Evolutionary conservation across 2,797 vertebrate species (phyloP), one percentile per base, ranked within the genome.

Genomic region (Fundulus diaphanus): DNA sequence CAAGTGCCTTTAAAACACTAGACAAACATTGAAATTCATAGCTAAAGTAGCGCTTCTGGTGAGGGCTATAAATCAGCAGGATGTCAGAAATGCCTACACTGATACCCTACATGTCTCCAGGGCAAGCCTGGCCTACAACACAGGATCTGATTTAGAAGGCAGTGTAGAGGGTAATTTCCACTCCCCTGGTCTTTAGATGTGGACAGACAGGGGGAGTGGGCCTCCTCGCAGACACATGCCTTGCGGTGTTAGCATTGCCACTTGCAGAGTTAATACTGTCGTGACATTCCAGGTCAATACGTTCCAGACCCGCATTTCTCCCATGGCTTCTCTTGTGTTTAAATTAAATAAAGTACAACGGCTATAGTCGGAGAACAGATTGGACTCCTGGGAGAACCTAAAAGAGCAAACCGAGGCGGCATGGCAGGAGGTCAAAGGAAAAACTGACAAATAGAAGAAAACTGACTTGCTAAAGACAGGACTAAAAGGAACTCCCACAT

Each of bases 211-310:
- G 73, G 72, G 78, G 70, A 66, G 77, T 71, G 82, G 86, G 86
- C 77, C 88, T 88, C 84, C 72, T 80, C 82, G 82, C 87, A 90
- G 81, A 89, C 76, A 67, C 87, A 92, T 92, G 87, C 90, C 87
- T 78, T 56, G 90, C 88, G 82, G 87, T 86, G 85, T 87, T 90
- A 82, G 77, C 87, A 85, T 85, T 82, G 83, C 87, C 81, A 85
- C 88, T 86, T 76, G 76, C 83, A 83, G 83, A 89, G 85, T 89
- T 91, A 87, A 91, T 77, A 52, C 79, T 80, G 82, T 70, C 84
- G 88, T 85, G 88, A 91, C 88, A 92, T 88, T 91, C 88, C 80
- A 85, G 76, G 76, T 82, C 79, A 89, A 87, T 92, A 87, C 81
- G 93, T 91, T 84, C 90, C 86, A 87, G 70, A 82, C 74, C 54